These are phyloP conservation scores for Vimba vimba DNA, from an alignment of 2,113 vertebrate genomes.

Conservation along the genomic window DNA sequence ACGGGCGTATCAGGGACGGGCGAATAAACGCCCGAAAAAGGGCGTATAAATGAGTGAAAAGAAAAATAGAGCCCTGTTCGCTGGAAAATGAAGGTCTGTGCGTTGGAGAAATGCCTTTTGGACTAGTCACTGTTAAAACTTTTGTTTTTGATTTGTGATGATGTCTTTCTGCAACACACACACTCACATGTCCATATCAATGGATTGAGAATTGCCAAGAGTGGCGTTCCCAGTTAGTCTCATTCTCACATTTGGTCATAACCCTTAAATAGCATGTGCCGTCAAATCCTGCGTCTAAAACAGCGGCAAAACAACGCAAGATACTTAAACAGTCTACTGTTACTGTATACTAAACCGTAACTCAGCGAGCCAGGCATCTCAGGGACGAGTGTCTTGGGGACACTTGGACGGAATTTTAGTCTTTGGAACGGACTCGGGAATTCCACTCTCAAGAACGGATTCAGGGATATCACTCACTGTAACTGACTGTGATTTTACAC, in stretches of 20 bases:
- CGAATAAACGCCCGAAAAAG: too few relatives aligned
- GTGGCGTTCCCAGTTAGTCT: constrained; percentile 39
- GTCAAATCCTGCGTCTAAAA: constrained; percentile 13
- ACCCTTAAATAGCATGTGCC: constrained; percentile 36
- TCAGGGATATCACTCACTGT: too few relatives aligned
- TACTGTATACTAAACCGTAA: too few relatives aligned
- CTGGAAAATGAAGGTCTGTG: constrained; percentile 41
- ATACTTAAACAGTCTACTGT: neutral
- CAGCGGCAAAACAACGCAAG: neutral
- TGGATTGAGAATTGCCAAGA: constrained; percentile 29
- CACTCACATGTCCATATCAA: constrained; percentile 11
- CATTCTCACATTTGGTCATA: constrained; percentile 49
- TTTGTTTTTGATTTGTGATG: constrained; percentile 51
- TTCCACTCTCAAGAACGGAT: too few relatives aligned
- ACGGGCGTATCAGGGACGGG: too few relatives aligned
- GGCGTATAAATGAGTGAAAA: constrained; percentile 11
- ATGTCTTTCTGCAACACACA: constrained; percentile 24
- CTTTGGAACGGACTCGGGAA: too few relatives aligned
- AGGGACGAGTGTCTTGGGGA: too few relatives aligned
- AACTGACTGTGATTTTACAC: too few relatives aligned
- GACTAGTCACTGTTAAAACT: constrained; percentile 57
- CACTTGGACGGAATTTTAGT: too few relatives aligned
- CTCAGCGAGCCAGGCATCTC: too few relatives aligned
- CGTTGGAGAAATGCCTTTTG: constrained; percentile 54
- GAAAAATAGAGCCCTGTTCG: neutral